These are phyloP conservation scores for Thaumetopoea pityocampa DNA, from an alignment of 1,140 invertebrate species.

Conservation along the genomic window DNA sequence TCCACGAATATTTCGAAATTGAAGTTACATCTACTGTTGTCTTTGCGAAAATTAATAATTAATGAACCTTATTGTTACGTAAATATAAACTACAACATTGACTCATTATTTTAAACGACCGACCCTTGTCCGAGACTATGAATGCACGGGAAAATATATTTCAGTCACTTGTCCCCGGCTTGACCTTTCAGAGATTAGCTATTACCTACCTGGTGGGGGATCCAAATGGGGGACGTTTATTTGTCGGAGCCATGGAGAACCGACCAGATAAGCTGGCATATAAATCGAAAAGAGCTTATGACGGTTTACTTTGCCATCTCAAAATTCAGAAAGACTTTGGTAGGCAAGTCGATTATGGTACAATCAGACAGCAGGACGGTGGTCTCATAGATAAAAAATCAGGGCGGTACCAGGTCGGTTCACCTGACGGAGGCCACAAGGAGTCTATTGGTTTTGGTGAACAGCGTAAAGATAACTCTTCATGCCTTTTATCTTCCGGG, in stretches of 20 bases:
- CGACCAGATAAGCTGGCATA: slow-evolving; percentile 17
- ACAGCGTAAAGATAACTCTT: slow-evolving; percentile 5
- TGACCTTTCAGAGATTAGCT: too few species aligned
- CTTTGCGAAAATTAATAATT: too few species aligned
- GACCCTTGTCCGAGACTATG: too few species aligned
- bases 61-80: too few species aligned
- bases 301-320: slow-evolving; percentile 1
- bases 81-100: too few species aligned
- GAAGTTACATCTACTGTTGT: too few species aligned
- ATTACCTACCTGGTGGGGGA: too few species aligned
- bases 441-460: slow-evolving; percentile 5
- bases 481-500: slow-evolving; percentile 18
- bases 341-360: slow-evolving; percentile 2
- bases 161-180: too few species aligned
- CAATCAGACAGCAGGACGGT: slow-evolving; percentile 21
- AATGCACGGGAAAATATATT: too few species aligned
- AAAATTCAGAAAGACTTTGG: not conserved
- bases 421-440: slow-evolving; percentile 1
- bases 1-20: too few species aligned
- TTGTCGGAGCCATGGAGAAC: slow-evolving; percentile 5
- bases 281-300: slow-evolving; percentile 20
- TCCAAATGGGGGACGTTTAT: slow-evolving; percentile 1
- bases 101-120: too few species aligned
- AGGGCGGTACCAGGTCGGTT: slow-evolving; percentile 15
- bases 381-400: slow-evolving; percentile 17